These are phyloP conservation scores for Triplophysa tibetana DNA, from an alignment of 2,113 vertebrate species.

Conservation along the genomic window DNA sequence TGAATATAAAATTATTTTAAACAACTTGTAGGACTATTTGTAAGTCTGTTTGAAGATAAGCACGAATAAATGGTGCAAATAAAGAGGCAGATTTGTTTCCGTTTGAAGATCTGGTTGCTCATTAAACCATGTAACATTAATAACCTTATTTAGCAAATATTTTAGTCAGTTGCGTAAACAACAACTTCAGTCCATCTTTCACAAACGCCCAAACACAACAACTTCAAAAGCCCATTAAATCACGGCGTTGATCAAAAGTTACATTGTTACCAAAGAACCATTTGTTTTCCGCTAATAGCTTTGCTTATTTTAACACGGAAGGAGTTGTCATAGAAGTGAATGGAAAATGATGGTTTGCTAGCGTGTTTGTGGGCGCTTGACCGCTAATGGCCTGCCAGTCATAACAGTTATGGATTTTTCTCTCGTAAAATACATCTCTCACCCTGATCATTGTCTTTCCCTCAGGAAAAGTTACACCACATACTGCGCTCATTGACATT, in stretches of 20 bases:
- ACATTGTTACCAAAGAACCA: neutral
- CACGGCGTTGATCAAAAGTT: neutral
- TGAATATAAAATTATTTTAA: too few species aligned
- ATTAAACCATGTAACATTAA: neutral
- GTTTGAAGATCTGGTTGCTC: neutral
- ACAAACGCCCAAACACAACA: slow-evolving; percentile 3
- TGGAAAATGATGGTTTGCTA: neutral
- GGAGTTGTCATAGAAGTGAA: neutral
- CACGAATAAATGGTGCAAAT: neutral
- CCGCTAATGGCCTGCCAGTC: neutral
- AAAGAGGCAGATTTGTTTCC: neutral
- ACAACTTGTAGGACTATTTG: too few species aligned
- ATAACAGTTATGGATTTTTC: slow-evolving; percentile 8
- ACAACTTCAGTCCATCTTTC: slow-evolving; percentile 49
- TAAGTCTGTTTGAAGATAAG: too few species aligned
- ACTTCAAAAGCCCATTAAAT: neutral
- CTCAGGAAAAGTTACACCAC: neutral
- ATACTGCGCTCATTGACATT: slow-evolving; percentile 22
- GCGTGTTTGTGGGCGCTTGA: neutral
- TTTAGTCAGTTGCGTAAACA: slow-evolving; percentile 26
- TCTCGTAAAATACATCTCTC: neutral
- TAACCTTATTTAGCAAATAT: slow-evolving; percentile 8
- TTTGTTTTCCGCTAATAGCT: neutral
- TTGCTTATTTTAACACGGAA: neutral
- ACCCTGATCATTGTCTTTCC: neutral